Base-by-base conservation (phyloP, 2,113 vertebrate species). In the Poeciliopsis turrubarensis region DNA sequence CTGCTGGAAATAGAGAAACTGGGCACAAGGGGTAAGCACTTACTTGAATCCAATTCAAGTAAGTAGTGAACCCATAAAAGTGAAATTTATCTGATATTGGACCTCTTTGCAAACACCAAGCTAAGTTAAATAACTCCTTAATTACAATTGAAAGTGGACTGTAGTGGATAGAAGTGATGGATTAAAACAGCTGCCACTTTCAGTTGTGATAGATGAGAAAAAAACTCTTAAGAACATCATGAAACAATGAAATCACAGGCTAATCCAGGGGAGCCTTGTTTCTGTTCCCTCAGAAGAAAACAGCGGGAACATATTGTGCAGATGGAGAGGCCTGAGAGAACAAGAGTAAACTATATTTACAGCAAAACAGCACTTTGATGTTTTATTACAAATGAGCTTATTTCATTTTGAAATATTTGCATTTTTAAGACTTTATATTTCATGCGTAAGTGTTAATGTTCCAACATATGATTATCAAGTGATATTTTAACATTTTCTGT, bases 121-220 rank as follows among this genome's bases (percentile, higher is more conserved):
- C n/a, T n/a, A n/a, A n/a, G 12, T 66, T 34, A 78, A 89, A 67
- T 67, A 73, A 72, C 29, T 29, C 60, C 65, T 71, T 84, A 87
- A 90, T 90, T 81, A 73, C 64, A 60, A 3, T 70, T 74, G 68
- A 30, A 63, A 72, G 63, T 78, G 84, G 85, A 85, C 87, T 90
- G 74, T 31, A 75, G 61, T 67, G 41, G 72, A 81, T 83, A 72
- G 83, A 89, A 77, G 78, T 63, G 64, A 44, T 54, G 71, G 82
- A 85, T 91, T 82, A 57, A 67, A 65, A 70, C 34, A 19, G 14
- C 57, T 78, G 79, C 27, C 68, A 22, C 54, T 91, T 87, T 89
- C 69, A 82, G 78, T 87, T 90, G 77, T 88, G 82, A 87, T 83
- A 84, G 76, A 84, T 84, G 76, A 90, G 79, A 68, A 71, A 62